phyloP scores from a whole-genome alignment of 1,140 invertebrate species.

The Drosophila neocordata region DNA sequence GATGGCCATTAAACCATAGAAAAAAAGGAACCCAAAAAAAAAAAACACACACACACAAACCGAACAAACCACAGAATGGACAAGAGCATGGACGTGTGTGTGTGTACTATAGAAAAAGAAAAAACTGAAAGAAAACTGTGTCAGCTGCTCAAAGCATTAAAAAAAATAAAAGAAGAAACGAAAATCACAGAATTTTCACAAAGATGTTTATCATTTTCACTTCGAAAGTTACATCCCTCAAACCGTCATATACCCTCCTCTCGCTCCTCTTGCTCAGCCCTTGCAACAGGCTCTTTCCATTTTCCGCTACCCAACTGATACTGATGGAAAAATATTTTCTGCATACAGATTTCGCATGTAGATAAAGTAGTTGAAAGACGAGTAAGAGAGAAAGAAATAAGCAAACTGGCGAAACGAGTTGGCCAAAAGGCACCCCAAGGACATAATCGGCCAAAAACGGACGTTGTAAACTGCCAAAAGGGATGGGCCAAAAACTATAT shows the following conservation, averaged over 20 bases:
- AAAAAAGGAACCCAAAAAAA: constrained; percentile 23
- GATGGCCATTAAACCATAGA: constrained; percentile 52
- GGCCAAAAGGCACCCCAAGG: constrained; percentile 71
- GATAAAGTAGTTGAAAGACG: constrained; percentile 56
- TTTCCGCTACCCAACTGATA: constrained; percentile 1
- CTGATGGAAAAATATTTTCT: constrained; percentile 73
- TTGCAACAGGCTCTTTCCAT: background rate
- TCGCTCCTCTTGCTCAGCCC: constrained; percentile 45
- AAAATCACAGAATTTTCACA: constrained; percentile 77
- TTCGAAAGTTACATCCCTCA: constrained; percentile 40
- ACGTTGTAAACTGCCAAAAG: constrained; percentile 66
- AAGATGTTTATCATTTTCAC: constrained; percentile 67
- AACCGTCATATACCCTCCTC: background rate
- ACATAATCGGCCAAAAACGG: constrained; percentile 76
- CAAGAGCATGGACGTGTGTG: constrained; percentile 19
- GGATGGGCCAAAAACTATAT: constrained; percentile 10
- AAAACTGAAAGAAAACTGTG: constrained; percentile 28
- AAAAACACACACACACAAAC: constrained; percentile 36
- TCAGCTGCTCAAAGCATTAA: constrained; percentile 31
- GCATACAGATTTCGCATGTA: constrained; percentile 77
- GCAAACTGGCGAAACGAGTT: constrained; percentile 14
- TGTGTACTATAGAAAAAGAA: constrained; percentile 2
- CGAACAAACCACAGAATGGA: constrained; percentile 54
- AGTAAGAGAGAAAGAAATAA: constrained; percentile 31
- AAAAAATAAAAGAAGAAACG: constrained; percentile 43